Evolutionary conservation across 2,113 vertebrate genomes (phyloP).

Genomic region (Lophochroa leadbeateri): DNA sequence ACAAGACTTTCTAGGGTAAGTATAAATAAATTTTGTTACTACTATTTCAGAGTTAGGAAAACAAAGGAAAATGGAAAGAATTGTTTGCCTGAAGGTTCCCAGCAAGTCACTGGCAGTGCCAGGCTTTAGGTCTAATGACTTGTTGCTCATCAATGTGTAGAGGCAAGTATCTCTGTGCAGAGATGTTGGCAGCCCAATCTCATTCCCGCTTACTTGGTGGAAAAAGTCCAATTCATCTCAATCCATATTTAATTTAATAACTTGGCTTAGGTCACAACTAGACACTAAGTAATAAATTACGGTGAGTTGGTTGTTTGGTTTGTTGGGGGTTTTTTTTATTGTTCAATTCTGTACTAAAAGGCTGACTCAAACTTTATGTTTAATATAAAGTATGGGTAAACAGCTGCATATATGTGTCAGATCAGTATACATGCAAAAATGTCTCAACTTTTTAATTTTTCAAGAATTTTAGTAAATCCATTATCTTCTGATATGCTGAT

Average conservation of each 20-base stretch:
- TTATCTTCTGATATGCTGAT: neutral
- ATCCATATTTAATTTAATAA: neutral
- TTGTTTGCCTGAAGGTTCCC: neutral
- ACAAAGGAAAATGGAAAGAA: neutral
- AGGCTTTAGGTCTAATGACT: neutral
- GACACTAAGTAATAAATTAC: neutral
- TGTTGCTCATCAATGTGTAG: neutral
- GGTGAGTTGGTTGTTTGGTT: neutral
- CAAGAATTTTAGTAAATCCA: neutral
- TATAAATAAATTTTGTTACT: neutral
- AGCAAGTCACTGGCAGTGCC: neutral
- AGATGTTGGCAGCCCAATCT: neutral
- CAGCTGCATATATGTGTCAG: neutral
- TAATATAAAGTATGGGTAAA: neutral
- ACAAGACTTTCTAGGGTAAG: neutral
- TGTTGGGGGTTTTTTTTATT: neutral
- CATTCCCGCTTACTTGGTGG: neutral
- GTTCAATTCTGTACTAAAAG: neutral
- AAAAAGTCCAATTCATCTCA: neutral
- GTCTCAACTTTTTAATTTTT: neutral
- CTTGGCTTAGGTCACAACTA: neutral
- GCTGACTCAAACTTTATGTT: neutral
- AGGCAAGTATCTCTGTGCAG: neutral
- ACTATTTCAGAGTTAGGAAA: neutral
- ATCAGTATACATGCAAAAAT: neutral